Conservation (phyloP, 35 echinoderm and acorn worm genomes). For the Holothuria glaberrima region DNA sequence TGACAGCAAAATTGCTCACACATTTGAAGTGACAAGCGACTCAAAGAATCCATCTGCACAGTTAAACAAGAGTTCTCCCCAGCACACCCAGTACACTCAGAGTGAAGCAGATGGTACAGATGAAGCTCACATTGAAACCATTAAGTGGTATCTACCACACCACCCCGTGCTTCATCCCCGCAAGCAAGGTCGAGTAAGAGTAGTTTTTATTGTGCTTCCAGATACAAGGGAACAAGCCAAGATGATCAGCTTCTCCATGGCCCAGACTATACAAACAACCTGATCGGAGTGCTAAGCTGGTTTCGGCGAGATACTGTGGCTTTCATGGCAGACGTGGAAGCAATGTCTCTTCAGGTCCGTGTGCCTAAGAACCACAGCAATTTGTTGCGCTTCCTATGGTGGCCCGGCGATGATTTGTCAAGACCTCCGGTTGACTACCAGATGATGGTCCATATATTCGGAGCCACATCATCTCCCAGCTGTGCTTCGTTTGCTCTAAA, state of each 20-base stretch:
- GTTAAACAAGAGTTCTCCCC: not conserved
- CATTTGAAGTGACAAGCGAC: not conserved
- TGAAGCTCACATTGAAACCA: not conserved
- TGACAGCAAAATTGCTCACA: not conserved
- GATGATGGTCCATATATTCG: constrained; percentile 2
- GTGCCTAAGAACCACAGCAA: constrained; percentile 43
- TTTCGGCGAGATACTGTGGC: constrained; percentile 60
- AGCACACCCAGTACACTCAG: not conserved
- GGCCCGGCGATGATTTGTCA: not conserved
- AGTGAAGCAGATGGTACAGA: not conserved
- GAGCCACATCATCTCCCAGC: not conserved
- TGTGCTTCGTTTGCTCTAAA: not conserved
- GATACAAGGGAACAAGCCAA: constrained; percentile 59
- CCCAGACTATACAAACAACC: constrained; percentile 75
- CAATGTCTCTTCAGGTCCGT: constrained; percentile 64
- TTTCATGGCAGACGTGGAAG: constrained; percentile 58
- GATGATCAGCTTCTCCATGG: constrained; percentile 65
- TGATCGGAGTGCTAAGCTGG: constrained; percentile 54
- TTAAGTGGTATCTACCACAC: constrained; percentile 75
- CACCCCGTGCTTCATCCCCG: constrained; percentile 67
- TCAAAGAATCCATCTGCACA: not conserved
- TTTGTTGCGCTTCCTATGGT: constrained; percentile 52
- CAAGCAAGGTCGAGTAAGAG: constrained; percentile 65
- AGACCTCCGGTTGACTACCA: not conserved
- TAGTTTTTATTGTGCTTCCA: constrained; percentile 69